phyloP scores from a whole-genome alignment of 2,113 vertebrate genomes.

The Phylloscopus trochiloides region DNA sequence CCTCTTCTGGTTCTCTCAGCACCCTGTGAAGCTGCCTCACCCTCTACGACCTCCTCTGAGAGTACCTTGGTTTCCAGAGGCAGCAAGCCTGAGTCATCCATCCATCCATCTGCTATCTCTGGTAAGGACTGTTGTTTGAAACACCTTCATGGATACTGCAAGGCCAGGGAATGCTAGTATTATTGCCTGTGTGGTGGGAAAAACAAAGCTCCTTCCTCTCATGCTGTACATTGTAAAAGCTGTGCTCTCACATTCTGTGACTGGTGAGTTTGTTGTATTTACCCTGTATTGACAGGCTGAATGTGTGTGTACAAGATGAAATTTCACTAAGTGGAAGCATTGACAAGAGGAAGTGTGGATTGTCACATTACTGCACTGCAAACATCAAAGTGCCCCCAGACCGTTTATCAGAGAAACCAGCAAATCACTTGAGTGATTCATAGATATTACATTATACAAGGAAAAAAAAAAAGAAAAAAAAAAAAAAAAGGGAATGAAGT shows the following conservation, averaged over 20 bases:
- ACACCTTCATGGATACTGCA: accelerated
- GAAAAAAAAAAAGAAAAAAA: not conserved
- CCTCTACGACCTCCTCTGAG: not conserved
- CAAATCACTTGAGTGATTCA: not conserved
- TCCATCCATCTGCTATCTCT: not conserved
- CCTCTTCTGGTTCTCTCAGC: not conserved
- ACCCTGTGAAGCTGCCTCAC: not conserved
- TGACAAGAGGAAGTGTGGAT: not conserved
- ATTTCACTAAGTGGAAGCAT: not conserved
- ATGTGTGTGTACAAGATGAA: not conserved
- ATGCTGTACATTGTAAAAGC: not conserved
- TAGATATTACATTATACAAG: not conserved
- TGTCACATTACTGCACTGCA: not conserved
- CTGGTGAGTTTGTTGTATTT: not conserved
- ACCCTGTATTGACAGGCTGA: not conserved
- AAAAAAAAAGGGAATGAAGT: not conserved
- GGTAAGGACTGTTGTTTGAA: not conserved
- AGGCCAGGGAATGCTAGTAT: not conserved
- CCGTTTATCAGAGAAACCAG: not conserved
- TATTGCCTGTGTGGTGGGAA: not conserved
- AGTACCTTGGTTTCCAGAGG: not conserved
- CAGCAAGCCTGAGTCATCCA: not conserved
- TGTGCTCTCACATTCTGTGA: not conserved
- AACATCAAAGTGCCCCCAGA: not conserved
- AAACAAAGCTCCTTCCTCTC: not conserved